Percentiles rank a stretch among this genome's conserved stretches.
Evolutionary conservation across 92 coral and sea anemone species (phyloP).

Genomic region (Parazoanthus atlanticus): DNA sequence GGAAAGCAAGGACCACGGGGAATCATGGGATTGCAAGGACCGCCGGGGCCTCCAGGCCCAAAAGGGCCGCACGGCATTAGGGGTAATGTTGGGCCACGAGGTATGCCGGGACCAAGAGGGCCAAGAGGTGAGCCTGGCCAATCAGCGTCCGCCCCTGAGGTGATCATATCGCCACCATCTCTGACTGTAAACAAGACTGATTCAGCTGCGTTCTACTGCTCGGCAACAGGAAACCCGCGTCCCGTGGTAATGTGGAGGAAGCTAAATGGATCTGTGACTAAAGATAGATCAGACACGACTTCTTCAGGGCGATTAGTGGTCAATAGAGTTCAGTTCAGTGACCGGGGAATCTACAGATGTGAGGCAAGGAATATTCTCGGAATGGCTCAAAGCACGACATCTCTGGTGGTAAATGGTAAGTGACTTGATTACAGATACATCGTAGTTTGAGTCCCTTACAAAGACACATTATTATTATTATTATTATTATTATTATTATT

Average conservation of each 20-base stretch:
- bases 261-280: slow-evolving; percentile 22
- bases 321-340: not conserved
- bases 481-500: no score
- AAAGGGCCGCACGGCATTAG: slow-evolving; percentile 24
- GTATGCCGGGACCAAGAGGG: slow-evolving; percentile 9
- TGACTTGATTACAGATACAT: no score
- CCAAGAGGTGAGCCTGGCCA: no score
- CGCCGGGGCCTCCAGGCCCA: slow-evolving; percentile 22
- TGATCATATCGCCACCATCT: slow-evolving; percentile 35
- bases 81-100: slow-evolving; percentile 42
- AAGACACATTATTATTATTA: no score
- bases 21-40: not conserved
- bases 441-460: no score
- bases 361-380: no score
- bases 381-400: no score
- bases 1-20: not conserved
- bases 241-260: slow-evolving; percentile 59
- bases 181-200: no score
- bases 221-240: no score
- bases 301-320: slow-evolving; percentile 38
- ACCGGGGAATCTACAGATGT: no score
- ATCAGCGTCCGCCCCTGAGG: slow-evolving; percentile 17
- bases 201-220: no score
- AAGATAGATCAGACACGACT: not conserved
- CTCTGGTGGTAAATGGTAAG: no score